Evolutionary conservation across 2,113 vertebrate genomes (phyloP).

Genomic region (Carettochelys insculpta): DNA sequence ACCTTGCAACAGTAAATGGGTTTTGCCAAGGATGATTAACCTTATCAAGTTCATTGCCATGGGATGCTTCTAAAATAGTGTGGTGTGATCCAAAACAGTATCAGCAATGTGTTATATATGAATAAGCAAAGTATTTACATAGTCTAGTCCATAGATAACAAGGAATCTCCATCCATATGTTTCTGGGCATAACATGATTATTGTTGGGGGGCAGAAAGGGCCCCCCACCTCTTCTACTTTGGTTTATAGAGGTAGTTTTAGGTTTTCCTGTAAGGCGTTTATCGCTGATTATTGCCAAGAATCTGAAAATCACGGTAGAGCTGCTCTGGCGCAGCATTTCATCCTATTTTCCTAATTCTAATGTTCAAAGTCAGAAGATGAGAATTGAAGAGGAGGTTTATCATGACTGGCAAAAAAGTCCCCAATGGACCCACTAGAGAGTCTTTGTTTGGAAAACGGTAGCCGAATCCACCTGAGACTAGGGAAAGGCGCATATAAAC

Average conservation of each 20-base stretch:
- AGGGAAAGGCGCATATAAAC: neutral
- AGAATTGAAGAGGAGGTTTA: neutral
- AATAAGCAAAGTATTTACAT: neutral
- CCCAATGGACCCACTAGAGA: fast-evolving
- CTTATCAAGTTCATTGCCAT: neutral
- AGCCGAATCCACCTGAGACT: neutral
- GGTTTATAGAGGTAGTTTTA: fast-evolving
- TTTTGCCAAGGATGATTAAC: neutral
- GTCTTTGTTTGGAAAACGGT: neutral
- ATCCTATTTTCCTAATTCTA: neutral
- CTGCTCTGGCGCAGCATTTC: neutral
- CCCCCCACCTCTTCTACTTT: fast-evolving
- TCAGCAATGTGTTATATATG: neutral
- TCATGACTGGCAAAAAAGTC: neutral
- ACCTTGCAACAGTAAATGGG: neutral
- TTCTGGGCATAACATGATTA: neutral
- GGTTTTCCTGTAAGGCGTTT: neutral
- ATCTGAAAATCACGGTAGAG: neutral
- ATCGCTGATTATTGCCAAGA: fast-evolving
- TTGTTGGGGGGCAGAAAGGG: neutral
- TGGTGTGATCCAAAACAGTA: neutral
- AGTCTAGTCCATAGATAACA: neutral
- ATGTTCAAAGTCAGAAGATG: neutral
- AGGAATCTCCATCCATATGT: fast-evolving
- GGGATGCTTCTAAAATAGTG: neutral